Evolutionary conservation across 1,140 invertebrate species (phyloP), one percentile per base, ranked within the genome.

Genomic region (Carposina sasakii): DNA sequence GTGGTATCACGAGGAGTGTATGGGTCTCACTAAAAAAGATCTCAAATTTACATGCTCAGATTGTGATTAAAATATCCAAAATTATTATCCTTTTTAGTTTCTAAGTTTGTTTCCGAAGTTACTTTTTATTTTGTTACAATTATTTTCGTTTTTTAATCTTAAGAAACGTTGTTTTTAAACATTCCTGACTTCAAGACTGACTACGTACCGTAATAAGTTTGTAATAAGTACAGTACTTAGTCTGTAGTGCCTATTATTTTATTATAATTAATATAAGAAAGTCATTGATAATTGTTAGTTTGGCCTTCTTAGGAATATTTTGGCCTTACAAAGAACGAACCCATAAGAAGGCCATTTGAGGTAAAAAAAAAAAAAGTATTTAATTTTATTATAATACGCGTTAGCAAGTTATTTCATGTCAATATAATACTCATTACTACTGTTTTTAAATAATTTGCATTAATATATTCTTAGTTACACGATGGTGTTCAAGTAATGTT

Each of bases 301-400:
- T 55, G 48, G 53, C 47, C 41, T 55, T 52, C 41, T 39, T 42
- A 33, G 44, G 39, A 47, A 37, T 37, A 52, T n/a, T n/a, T n/a
- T n/a, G n/a, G n/a, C n/a, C n/a, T n/a, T n/a, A n/a, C n/a, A n/a
- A n/a, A n/a, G n/a, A n/a, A n/a, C n/a, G n/a, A n/a, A n/a, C n/a
- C n/a, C n/a, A n/a, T n/a, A n/a, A n/a, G n/a, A n/a, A n/a, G n/a
- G n/a, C n/a, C n/a, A n/a, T n/a, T n/a, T n/a, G n/a, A n/a, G n/a
- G n/a, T n/a, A n/a, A n/a, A n/a, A n/a, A n/a, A n/a, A n/a, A n/a
- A n/a, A n/a, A n/a, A n/a, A n/a, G n/a, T n/a, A n/a, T n/a, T n/a
- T n/a, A n/a, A n/a, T n/a, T n/a, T n/a, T n/a, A n/a, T n/a, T n/a
- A n/a, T n/a, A n/a, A n/a, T n/a, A n/a, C n/a, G n/a, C n/a, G n/a